phyloP scores from a whole-genome alignment of 2,888 invertebrate genomes.

The Eueremaeus valkanovi region DNA sequence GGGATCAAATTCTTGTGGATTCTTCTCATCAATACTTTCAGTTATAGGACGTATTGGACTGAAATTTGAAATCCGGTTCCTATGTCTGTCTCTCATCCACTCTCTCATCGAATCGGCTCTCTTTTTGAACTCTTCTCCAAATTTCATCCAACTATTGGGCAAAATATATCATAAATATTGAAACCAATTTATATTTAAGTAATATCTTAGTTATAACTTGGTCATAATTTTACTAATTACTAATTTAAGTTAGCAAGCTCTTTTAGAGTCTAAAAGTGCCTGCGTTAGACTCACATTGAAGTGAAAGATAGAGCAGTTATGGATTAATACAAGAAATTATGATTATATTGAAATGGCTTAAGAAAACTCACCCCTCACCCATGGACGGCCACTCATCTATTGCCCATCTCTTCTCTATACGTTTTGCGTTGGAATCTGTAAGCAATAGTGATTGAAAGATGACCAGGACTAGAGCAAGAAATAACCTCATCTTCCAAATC shows the following conservation, averaged over 20 bases:
- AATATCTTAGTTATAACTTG: no score
- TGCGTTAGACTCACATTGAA: no score
- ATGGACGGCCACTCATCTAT: background rate
- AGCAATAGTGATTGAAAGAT: background rate
- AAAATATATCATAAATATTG: background rate
- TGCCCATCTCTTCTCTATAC: background rate
- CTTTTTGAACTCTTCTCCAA: background rate
- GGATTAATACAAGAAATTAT: no score
- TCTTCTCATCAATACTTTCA: background rate
- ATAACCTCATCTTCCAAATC: background rate
- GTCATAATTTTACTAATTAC: no score
- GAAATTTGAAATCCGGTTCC: background rate
- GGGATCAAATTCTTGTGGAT: constrained; percentile 25
- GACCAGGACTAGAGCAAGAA: background rate
- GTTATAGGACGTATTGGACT: background rate
- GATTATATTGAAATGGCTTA: background rate
- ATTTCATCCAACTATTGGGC: background rate
- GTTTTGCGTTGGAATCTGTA: background rate
- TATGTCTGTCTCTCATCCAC: background rate
- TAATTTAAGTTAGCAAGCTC: no score
- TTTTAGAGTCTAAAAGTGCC: no score
- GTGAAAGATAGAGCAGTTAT: no score
- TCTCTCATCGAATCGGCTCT: background rate
- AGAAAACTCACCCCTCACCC: background rate
- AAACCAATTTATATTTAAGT: background rate